A percentile compares a stretch with the other conserved stretches of the same genome.
Evolutionary conservation across 2,113 vertebrate species (phyloP).

Genomic region (Vidua chalybeata): DNA sequence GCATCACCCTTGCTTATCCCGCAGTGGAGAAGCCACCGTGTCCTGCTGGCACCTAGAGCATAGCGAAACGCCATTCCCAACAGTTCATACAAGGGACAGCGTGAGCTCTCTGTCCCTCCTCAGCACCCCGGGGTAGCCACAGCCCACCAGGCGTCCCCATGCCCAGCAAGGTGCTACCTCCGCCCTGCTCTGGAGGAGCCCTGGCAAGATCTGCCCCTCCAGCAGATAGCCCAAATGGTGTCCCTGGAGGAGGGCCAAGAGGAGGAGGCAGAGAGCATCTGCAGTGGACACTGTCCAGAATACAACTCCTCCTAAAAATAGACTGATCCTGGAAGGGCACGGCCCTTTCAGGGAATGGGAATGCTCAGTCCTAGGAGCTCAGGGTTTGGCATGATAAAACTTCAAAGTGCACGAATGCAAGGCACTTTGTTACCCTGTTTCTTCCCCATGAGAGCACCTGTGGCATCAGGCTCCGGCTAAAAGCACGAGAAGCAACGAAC

Average conservation of each 20-base stretch:
- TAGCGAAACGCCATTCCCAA: not conserved
- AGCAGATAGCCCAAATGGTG: not conserved
- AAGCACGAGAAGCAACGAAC: rapidly evolving
- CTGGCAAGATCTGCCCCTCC: not conserved
- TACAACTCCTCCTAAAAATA: conserved; percentile 58
- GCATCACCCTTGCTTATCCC: not conserved
- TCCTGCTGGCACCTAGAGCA: not conserved
- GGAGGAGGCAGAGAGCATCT: conserved; percentile 54
- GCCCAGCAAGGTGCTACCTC: not conserved
- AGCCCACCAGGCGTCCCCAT: rapidly evolving
- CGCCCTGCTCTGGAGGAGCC: rapidly evolving
- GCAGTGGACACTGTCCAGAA: conserved; percentile 54
- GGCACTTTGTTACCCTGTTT: not conserved
- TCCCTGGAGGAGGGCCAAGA: conserved; percentile 18
- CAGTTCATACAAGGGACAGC: not conserved
- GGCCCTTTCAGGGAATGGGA: not conserved
- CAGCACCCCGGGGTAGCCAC: rapidly evolving
- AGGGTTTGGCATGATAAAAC: not conserved
- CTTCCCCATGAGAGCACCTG: not conserved
- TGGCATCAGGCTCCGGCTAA: not conserved
- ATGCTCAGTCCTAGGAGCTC: not conserved
- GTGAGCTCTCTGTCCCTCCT: rapidly evolving
- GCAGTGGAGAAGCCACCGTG: rapidly evolving
- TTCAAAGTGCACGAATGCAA: not conserved
- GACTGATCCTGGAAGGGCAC: conserved; percentile 17